Evolutionary conservation across 2,888 invertebrate species (phyloP).

Genomic region (Hipparchia sbordonii): DNA sequence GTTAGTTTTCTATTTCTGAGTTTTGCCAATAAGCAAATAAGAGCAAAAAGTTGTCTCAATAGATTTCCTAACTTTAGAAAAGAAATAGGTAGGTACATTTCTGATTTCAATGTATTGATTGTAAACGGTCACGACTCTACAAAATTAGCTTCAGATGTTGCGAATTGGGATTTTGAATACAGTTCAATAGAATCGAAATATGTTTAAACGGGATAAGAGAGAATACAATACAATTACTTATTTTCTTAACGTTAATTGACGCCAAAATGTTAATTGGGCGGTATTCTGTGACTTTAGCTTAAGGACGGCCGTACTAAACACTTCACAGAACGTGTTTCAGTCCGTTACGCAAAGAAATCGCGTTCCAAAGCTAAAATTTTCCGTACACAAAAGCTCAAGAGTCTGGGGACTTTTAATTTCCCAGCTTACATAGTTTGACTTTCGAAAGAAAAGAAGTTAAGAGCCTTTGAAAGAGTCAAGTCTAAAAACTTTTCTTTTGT

Average conservation of each 20-base stretch:
- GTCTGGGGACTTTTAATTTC: slow-evolving; percentile 16
- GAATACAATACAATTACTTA: background rate
- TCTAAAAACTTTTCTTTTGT: slow-evolving; percentile 15
- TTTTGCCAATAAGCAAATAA: slow-evolving; percentile 18
- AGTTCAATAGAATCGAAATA: background rate
- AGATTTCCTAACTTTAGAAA: slow-evolving; percentile 27
- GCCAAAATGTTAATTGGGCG: no score
- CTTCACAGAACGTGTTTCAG: background rate
- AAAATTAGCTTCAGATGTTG: slow-evolving; percentile 11
- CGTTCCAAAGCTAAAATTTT: background rate
- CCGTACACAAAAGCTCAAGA: slow-evolving; percentile 2
- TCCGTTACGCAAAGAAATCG: background rate
- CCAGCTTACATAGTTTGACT: slow-evolving; percentile 19
- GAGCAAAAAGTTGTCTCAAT: slow-evolving; percentile 26
- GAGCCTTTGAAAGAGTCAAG: slow-evolving; percentile 23
- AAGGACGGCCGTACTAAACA: no score
- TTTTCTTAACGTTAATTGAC: no score
- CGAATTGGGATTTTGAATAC: slow-evolving; percentile 9
- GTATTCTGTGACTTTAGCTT: no score
- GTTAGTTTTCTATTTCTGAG: slow-evolving; percentile 9
- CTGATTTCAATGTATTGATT: slow-evolving; percentile 31
- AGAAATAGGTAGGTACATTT: slow-evolving; percentile 35
- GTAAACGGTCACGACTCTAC: slow-evolving; percentile 28
- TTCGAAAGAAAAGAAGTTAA: slow-evolving; percentile 22
- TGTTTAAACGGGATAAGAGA: background rate